Conservation (phyloP, 2,888 invertebrate genomes). For the Phalangium opilio region DNA sequence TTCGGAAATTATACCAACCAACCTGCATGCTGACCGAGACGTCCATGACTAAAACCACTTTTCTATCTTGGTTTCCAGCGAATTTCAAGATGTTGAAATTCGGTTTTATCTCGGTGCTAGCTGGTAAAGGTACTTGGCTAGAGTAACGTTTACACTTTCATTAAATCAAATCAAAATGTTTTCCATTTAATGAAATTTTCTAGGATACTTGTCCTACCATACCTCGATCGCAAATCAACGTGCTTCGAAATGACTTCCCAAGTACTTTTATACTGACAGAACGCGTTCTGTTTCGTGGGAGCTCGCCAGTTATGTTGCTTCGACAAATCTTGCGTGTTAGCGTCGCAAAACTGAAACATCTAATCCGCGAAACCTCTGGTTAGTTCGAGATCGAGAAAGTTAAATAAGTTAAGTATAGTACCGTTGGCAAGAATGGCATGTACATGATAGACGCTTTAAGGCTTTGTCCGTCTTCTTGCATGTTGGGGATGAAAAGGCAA, state of each 20-base stretch:
- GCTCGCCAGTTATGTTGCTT: conserved; percentile 41
- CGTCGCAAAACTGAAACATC: conserved; percentile 1
- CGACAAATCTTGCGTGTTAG: conserved; percentile 7
- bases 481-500: conserved; percentile 22
- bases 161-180: background rate
- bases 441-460: conserved; percentile 26
- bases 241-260: conserved; percentile 42
- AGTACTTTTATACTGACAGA: conserved; percentile 44
- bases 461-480: conserved; percentile 13
- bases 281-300: conserved; percentile 48
- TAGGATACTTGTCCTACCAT: too few relatives aligned
- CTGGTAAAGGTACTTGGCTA: background rate
- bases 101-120: conserved; percentile 5
- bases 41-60: conserved; percentile 22
- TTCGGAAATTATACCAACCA: too few relatives aligned
- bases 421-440: conserved; percentile 26
- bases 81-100: conserved; percentile 19
- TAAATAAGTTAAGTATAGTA: conserved; percentile 2
- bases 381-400: background rate
- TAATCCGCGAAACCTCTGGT: conserved; percentile 4
- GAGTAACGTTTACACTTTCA: conserved; percentile 5
- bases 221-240: conserved; percentile 34
- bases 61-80: conserved; percentile 13
- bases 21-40: conserved; percentile 23
- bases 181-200: too few relatives aligned